phyloP scores from a whole-genome alignment of 2,888 invertebrate genomes.

The Parelbella ahira region DNA sequence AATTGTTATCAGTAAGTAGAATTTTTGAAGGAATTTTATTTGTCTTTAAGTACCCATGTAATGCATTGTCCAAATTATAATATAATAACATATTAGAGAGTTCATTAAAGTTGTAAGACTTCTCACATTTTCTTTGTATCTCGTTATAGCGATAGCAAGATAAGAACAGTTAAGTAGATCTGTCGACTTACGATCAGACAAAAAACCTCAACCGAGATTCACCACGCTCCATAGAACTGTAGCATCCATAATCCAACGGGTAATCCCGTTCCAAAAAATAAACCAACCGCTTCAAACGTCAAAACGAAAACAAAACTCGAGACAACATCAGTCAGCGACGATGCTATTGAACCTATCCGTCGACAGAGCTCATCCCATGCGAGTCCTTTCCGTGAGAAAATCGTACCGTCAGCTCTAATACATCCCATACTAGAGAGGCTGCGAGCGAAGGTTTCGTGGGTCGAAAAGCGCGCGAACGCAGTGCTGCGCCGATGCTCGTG shows the following conservation, averaged over 20 bases:
- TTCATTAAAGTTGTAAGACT: constrained; percentile 22
- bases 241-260: constrained; percentile 59
- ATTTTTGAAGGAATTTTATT: too few relatives aligned
- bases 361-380: constrained; percentile 39
- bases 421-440: constrained; percentile 60
- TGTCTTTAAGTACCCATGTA: too few relatives aligned
- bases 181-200: constrained; percentile 40
- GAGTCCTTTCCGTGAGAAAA: constrained; percentile 72
- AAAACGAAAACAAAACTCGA: constrained; percentile 62
- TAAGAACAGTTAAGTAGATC: constrained; percentile 47
- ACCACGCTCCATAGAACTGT: constrained; percentile 56
- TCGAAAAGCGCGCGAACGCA: constrained; percentile 79
- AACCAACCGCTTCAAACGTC: constrained; percentile 51
- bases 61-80: too few relatives aligned
- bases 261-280: constrained; percentile 64
- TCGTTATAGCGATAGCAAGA: constrained; percentile 32
- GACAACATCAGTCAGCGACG: constrained; percentile 61
- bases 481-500: constrained; percentile 74
- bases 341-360: constrained; percentile 35
- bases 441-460: constrained; percentile 66
- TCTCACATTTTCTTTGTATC: constrained; percentile 23
- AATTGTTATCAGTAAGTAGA: too few relatives aligned
- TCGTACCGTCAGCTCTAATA: constrained; percentile 35
- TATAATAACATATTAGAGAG: too few relatives aligned
- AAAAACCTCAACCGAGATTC: constrained; percentile 53